Conservation (phyloP, 1,140 invertebrate genomes). For the Heterodera carotae region DNA sequence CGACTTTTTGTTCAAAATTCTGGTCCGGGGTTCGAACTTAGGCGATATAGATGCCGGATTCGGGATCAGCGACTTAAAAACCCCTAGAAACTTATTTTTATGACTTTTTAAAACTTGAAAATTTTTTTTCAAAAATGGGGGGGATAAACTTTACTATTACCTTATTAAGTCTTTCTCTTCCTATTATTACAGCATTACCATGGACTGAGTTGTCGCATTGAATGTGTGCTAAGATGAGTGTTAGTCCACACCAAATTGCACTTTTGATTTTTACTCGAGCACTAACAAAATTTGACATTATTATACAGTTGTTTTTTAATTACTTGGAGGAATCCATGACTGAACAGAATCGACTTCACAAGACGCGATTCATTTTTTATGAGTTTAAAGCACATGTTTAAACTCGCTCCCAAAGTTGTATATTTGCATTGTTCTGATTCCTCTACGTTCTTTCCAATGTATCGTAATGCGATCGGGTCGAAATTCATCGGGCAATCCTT, state of each 20-base stretch:
- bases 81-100: too few species aligned
- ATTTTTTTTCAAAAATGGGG: too few species aligned
- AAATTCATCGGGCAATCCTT: constrained; percentile 3
- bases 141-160: too few species aligned
- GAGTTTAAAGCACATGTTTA: constrained; percentile 54
- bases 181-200: constrained; percentile 31
- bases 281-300: too few species aligned
- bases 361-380: constrained; percentile 51
- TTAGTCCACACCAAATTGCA: constrained; percentile 55
- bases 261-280: constrained; percentile 46
- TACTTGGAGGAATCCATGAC: constrained; percentile 54
- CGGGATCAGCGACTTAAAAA: too few species aligned
- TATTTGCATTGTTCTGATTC: constrained; percentile 26
- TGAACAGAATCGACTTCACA: constrained; percentile 48
- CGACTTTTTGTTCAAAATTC: too few species aligned
- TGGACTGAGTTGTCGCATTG: constrained; percentile 38
- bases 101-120: too few species aligned
- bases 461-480: constrained; percentile 17
- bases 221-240: constrained; percentile 40
- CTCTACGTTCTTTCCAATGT: constrained; percentile 10
- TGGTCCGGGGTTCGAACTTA: too few species aligned
- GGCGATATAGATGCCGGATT: too few species aligned
- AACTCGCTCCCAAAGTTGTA: constrained; percentile 38
- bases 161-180: too few species aligned
- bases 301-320: too few species aligned